Conservation (phyloP, 2,888 invertebrate species). For the Epinotia nisella region DNA sequence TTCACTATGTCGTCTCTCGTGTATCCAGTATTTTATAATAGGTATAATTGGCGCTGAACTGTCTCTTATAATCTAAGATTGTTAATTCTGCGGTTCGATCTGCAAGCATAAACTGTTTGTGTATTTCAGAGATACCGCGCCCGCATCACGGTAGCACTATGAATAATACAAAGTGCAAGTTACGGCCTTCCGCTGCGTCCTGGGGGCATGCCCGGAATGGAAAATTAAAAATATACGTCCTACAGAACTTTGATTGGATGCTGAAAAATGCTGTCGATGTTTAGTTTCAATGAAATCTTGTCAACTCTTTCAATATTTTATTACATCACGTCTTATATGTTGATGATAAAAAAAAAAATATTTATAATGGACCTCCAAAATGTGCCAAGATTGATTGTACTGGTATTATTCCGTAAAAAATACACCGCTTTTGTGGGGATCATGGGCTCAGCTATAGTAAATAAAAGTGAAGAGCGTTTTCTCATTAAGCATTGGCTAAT, state of each 20-base stretch:
- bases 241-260: constrained; percentile 40
- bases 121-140: constrained; percentile 56
- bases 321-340: not conserved
- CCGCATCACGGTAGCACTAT: constrained; percentile 58
- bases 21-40: not conserved
- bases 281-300: constrained; percentile 42
- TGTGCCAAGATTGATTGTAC: no score
- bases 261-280: constrained; percentile 44
- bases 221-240: constrained; percentile 43
- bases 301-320: constrained; percentile 12
- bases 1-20: no score
- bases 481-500: constrained; percentile 75
- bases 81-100: constrained; percentile 12
- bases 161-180: constrained; percentile 65
- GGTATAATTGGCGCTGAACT: not conserved
- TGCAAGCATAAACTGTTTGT: constrained; percentile 19
- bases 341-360: no score
- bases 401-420: not conserved
- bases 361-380: no score
- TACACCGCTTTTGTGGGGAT: not conserved
- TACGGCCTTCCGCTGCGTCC: constrained; percentile 48
- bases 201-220: constrained; percentile 45
- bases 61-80: constrained; percentile 12
- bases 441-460: no score
- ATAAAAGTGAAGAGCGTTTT: constrained; percentile 64